Evolutionary conservation across 2,888 invertebrate species (phyloP), one percentile per base, ranked within the genome.

Genomic region (Esperia sulphurella): DNA sequence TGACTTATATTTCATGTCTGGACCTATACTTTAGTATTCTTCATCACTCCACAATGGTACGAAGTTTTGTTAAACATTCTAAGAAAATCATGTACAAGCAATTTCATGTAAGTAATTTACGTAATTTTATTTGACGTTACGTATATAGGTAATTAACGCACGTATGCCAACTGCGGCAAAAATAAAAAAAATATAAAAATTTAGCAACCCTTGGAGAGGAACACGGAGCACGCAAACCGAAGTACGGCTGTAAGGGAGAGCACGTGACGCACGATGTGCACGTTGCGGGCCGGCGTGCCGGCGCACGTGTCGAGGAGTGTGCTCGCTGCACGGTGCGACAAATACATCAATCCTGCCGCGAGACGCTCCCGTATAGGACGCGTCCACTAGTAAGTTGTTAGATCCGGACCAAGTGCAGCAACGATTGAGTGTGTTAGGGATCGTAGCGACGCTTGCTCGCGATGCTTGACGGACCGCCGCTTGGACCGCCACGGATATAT

Each of bases 401-500:
- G 43, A 43, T 9, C 45, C 28, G 52, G 41, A 49, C 14, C 43
- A 47, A 45, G 42, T 48, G 49, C 55, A 54, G 60, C 59, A 63
- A 80, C 62, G 53, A 81, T 82, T 77, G 81, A 83, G 75, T 65
- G 68, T 49, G 52, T 66, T 49, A 73, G 65, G 57, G 59, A 71
- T 58, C 72, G 68, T 75, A 79, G 76, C 82, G 83, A 71, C 80
- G 81, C 74, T 54, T 56, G 66, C 53, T 46, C 58, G 63, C 75
- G 60, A 60, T 71, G 75, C 65, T 65, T 68, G 71, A 68, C 75
- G 48, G 58, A 62, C 47, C 77, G 59, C 42, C 77, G 75, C 41
- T 61, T 83, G 65, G 91, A 92, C 68, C 86, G 83, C 44, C 90
- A 91, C 80, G 92, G 92, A 3, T 92, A 92, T 55, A 87, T 91